These are phyloP conservation scores for Herpetotheres cachinnans DNA, from an alignment of 2,113 vertebrate species.

Conservation along the genomic window DNA sequence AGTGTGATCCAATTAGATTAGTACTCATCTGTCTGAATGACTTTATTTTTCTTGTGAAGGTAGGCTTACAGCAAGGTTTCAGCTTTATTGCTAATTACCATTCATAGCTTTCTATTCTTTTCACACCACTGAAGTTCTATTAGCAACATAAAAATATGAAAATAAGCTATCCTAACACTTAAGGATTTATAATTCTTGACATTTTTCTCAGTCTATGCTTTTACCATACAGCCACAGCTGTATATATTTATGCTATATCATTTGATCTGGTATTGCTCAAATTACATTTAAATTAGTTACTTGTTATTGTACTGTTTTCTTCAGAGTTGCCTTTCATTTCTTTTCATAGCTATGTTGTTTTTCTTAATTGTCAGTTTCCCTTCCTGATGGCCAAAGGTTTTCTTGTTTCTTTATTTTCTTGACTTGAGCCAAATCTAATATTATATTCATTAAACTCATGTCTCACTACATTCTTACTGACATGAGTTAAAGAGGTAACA, in stretches of 20 bases:
- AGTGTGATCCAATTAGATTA: conserved; percentile 18
- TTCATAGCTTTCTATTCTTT: not conserved
- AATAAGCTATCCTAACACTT: not conserved
- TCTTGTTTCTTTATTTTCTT: not conserved
- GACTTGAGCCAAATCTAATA: not conserved
- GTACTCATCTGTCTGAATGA: not conserved
- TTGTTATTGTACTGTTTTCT: not conserved
- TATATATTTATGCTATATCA: not conserved
- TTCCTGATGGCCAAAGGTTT: not conserved
- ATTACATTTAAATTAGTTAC: not conserved
- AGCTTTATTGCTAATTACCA: not conserved
- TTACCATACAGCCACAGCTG: not conserved
- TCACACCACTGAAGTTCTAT: not conserved
- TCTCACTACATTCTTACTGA: not conserved
- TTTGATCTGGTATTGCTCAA: not conserved
- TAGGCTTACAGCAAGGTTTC: not conserved
- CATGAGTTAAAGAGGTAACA: not conserved
- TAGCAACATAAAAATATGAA: not conserved
- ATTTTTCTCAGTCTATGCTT: not conserved
- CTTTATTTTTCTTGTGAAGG: not conserved
- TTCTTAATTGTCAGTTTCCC: not conserved
- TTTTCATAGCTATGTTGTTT: not conserved
- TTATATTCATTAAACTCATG: not conserved
- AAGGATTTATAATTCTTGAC: not conserved
- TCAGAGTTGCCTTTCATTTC: not conserved